Evolutionary conservation across 2,797 vertebrate species (phyloP), one percentile per base, ranked within the genome.

Genomic region (Chaenodraco wilsoni): DNA sequence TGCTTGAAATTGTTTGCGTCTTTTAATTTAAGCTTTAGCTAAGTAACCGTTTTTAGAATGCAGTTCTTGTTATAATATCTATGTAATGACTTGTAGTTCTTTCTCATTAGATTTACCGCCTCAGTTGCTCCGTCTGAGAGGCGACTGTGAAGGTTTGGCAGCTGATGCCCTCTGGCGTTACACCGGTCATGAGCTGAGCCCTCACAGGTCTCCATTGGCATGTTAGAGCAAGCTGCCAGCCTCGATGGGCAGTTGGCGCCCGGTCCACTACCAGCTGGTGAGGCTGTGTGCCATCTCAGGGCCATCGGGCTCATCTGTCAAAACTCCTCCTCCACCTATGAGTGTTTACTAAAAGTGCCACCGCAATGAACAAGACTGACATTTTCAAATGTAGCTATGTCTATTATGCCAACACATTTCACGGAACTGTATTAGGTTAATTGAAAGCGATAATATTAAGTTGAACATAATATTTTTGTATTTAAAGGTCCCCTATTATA

Each of bases 161-260:
- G 88, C 81, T 91, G 86, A 91, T 67, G 54, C 87, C 90, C 89
- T 79, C 85, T 87, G 87, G 93, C 88, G 58, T 64, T 64, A 74
- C 69, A 80, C 90, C 86, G 92, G 92, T 94, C 86, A 48, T 65
- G 85, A 88, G 75, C 72, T 52, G 76, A 87, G 85, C 84, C 77
- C 81, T 87, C 87, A 66, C 91, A 92, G 88, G 92, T 91, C 89
- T 93, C 85, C 45, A 82, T 87, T 93, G 90, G 90, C 93, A 92
- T 88, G 90, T 92, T 82, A 71, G 84, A 89, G 90, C 92, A 94
- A 91, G 91, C 93, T 94, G 93, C 90, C 92, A 90, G 72, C 84
- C 83, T 71, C 63, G 87, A 92, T 79, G 83, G 92, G 89, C 92
- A 94, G 90, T 93, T 94, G 93, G 94, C 76, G 94, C 76, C 79